Conservation (phyloP, 2,797 vertebrate genomes). For the Cyclura pinguis region DNA sequence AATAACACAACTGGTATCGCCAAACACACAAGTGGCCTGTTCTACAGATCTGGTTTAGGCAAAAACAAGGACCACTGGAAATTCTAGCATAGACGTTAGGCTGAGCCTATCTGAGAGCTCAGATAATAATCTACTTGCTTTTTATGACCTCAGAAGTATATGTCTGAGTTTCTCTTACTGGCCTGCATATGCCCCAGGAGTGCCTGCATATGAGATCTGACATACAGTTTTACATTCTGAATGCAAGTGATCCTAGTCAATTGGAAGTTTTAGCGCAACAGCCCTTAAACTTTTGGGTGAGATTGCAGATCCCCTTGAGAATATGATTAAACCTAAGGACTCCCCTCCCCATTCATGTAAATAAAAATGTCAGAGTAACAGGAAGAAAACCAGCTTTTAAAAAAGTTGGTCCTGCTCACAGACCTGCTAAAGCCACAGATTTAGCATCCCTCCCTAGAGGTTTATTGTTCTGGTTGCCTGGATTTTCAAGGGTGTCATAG, state of each 20-base stretch:
- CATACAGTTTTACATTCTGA: background rate
- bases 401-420: too few species aligned
- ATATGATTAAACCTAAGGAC: too few species aligned
- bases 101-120: slow-evolving; percentile 8
- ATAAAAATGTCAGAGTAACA: too few species aligned
- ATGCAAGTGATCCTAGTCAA: slow-evolving; percentile 29
- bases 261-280: slow-evolving; percentile 20
- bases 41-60: background rate
- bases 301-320: too few species aligned
- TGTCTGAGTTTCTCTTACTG: slow-evolving; percentile 18
- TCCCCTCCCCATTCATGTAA: too few species aligned
- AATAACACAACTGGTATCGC: slow-evolving; percentile 25
- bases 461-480: slow-evolving; percentile 13
- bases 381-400: too few species aligned
- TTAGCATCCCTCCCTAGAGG: background rate
- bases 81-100: background rate
- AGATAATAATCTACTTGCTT: slow-evolving; percentile 21
- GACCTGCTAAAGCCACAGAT: too few species aligned
- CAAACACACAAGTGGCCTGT: background rate
- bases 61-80: background rate
- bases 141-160: background rate
- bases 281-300: too few species aligned
- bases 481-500: background rate
- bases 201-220: slow-evolving; percentile 28
- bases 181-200: background rate